A percentile compares a stretch with the other conserved stretches of the same genome.
These are phyloP conservation scores for Columba guinea DNA, from an alignment of 2,797 vertebrate genomes.

Conservation along the genomic window DNA sequence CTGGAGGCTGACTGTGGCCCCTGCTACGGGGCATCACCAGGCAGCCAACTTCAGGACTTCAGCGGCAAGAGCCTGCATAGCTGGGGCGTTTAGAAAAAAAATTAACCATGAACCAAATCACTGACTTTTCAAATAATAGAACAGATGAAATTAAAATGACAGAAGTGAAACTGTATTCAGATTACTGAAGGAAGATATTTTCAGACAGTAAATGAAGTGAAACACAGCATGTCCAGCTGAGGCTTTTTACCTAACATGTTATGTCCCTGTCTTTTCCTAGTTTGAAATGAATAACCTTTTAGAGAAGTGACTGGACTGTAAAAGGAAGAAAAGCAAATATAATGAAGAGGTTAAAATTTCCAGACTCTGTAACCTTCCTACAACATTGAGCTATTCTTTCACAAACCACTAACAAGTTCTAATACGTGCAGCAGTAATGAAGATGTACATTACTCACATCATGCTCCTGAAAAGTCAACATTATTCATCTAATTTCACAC, in stretches of 20 bases:
- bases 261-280: neutral
- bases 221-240: neutral
- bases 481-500: neutral
- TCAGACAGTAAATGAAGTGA: neutral
- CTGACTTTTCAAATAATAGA: neutral
- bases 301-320: neutral
- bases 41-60: neutral
- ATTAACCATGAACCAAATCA: neutral
- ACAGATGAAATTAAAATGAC: conserved; percentile 9
- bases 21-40: neutral
- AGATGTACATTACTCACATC: neutral
- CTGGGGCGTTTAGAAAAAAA: neutral
- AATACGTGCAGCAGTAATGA: neutral
- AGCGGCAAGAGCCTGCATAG: neutral
- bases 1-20: neutral
- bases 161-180: neutral
- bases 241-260: neutral
- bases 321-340: neutral
- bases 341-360: neutral
- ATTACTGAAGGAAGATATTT: neutral
- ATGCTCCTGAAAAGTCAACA: neutral
- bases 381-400: neutral
- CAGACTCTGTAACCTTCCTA: neutral
- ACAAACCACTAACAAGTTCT: conserved; percentile 6
- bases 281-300: conserved; percentile 3